Evolutionary conservation across 2,888 invertebrate genomes (phyloP), one percentile per base, ranked within the genome.

Genomic region (Fragum whitleyi): DNA sequence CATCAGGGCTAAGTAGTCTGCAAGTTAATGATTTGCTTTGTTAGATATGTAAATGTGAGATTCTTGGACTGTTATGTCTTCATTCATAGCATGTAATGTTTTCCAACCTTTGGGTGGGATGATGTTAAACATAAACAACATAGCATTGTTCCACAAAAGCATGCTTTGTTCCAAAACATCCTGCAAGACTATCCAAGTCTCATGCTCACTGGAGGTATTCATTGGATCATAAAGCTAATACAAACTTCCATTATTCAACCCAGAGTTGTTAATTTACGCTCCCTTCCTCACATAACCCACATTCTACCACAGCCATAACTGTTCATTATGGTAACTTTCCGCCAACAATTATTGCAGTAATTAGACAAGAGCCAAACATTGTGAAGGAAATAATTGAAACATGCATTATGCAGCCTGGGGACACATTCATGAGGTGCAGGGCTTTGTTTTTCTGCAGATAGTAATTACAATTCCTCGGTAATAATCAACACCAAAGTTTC

Each of bases 281-380:
- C 57, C 28, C 26, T 57, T 28, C 26, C 57, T 26, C 57, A 57
- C 23, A 28, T 57, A 57, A 23, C 28, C 57, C 23, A 57, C 57
- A 57, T 57, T 57, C 57, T 57, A 11, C 9, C 65, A 23, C 42
- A 65, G 65, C 39, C 57, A 65, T 65, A 65, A 65, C 42, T 65
- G 39, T 65, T 65, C 39, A 65, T 65, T 65, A 65, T 42, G n/a
- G 65, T 42, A 21, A 65, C 42, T 65, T 65, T 42, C 65, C 36
- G 23, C 11, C 6, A 65, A 65, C 42, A n/a, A 65, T 65, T 65
- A 65, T 65, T 26, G 23, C 32, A 42, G 42, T 42, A 65, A 65
- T 65, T 65, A 65, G 65, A 16, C 39, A 65, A 42, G 26, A 65
- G 26, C 9, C 42, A 42, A 39, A 65, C 42, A n/a, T 26, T 16